Percentiles rank a stretch among this genome's conserved stretches.
These are phyloP conservation scores for Cyprinodon tularosa DNA, from an alignment of 2,113 vertebrate genomes.

Conservation along the genomic window DNA sequence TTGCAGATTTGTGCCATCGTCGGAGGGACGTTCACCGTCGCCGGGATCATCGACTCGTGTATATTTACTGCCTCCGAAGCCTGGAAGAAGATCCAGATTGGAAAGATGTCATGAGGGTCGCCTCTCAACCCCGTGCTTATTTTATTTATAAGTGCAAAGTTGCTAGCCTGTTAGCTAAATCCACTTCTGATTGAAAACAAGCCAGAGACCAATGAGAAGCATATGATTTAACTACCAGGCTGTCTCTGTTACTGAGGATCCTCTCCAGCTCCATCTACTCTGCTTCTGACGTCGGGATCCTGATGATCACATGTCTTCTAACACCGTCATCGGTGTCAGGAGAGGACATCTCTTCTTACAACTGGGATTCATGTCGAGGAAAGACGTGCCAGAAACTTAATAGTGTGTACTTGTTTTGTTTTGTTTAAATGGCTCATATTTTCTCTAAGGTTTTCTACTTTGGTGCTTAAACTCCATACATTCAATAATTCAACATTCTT, in stretches of 20 bases:
- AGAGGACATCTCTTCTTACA: constrained; percentile 45
- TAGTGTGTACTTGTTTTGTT: constrained; percentile 1
- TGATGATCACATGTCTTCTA: constrained; percentile 53
- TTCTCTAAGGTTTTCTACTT: background rate
- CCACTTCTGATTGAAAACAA: constrained; percentile 27
- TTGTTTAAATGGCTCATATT: constrained; percentile 10
- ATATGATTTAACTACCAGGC: constrained; percentile 62
- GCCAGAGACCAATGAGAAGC: constrained; percentile 38
- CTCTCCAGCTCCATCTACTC: constrained; percentile 40
- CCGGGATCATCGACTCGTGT: constrained; percentile 97
- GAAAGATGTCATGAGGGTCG: constrained; percentile 88
- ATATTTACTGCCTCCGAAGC: constrained; percentile 99
- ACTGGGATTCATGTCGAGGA: constrained; percentile 24
- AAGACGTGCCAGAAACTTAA: constrained; percentile 31
- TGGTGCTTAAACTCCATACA: background rate
- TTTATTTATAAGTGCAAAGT: constrained; percentile 64
- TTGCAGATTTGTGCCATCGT: constrained; percentile 97
- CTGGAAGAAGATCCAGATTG: constrained; percentile 99
- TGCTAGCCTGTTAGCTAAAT: constrained; percentile 64
- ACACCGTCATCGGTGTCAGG: constrained; percentile 34
- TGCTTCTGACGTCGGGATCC: constrained; percentile 32
- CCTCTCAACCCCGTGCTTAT: constrained; percentile 12
- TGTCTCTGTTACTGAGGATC: constrained; percentile 51
- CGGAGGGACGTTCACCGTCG: constrained; percentile 97
- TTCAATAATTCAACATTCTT: background rate